Base-by-base conservation (phyloP, 1,140 invertebrate species). In the Drosophila burlai region DNA sequence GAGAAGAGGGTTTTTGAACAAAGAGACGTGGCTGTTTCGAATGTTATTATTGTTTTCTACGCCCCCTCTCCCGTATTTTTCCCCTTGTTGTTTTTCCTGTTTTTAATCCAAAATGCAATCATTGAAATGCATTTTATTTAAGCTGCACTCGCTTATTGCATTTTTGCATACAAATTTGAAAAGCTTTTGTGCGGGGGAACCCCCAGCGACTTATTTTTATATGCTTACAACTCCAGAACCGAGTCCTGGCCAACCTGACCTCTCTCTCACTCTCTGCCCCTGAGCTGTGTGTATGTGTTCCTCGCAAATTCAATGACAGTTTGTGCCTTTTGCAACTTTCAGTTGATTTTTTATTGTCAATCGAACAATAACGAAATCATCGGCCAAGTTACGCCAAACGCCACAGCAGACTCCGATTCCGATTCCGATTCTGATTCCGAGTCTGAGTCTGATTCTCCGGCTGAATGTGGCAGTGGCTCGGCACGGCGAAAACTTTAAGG, bases 311-410 rank as follows among this genome's bases (percentile, higher is more conserved):
- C 83, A 86, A 86, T 86, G 83, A 67, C 75, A 87, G 81, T 86
- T 85, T 87, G 80, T 83, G 80, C 83, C 85, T 87, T 77, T 86
- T 87, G 81, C 63, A 90, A 90, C 74, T 89, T 90, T 90, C 85
- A 85, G 85, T 82, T 89, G 85, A 89, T 89, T 89, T 89, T 89
- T 89, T 89, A 89, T 89, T 89, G 85, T 90, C 85, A 89, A 89
- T 89, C 85, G 85, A 90, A 89, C 85, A 89, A 89, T 89, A 89
- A 89, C 85, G 85, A 89, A 89, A 89, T 89, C 85, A 89, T 89
- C 85, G 85, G 74, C 81, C 84, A 89, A 84, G 84, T 90, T 89
- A 84, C 84, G 84, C 75, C 84, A 87, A 89, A 87, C 84, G 83
- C 84, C 84, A 54, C 72, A 80, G 55, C 67, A 68, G 67, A 71